Conservation (phyloP, 1,140 invertebrate genomes). For the Cydia fagiglandana region DNA sequence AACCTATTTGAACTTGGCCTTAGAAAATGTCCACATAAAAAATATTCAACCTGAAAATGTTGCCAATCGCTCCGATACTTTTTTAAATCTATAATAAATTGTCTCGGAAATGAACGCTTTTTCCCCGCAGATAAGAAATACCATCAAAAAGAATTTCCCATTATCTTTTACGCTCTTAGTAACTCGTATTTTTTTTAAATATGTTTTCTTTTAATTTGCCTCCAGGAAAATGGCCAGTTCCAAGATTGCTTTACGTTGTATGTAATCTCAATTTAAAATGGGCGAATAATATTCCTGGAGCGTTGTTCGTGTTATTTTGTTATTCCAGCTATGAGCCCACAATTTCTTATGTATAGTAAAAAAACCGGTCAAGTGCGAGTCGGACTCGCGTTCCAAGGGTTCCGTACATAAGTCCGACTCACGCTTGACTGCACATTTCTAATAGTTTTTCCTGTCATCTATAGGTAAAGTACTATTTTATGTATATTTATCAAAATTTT, state of each 20-base stretch:
- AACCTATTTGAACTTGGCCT: too few relatives aligned
- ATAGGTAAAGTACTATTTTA: too few relatives aligned
- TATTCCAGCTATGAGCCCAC: neutral
- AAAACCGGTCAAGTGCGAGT: too few relatives aligned
- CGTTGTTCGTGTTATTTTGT: neutral
- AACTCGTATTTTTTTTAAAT: neutral
- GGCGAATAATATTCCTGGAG: neutral
- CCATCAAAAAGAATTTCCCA: constrained; percentile 3
- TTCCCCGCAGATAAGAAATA: neutral
- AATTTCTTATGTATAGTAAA: too few relatives aligned
- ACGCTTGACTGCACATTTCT: too few relatives aligned
- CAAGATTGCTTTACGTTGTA: constrained; percentile 28
- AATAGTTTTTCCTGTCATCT: too few relatives aligned
- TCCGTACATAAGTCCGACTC: too few relatives aligned
- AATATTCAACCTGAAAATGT: too few relatives aligned
- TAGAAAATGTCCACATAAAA: too few relatives aligned
- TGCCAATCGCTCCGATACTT: constrained; percentile 6
- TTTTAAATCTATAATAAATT: constrained; percentile 23
- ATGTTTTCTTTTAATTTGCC: constrained; percentile 31
- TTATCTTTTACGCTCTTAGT: constrained; percentile 19
- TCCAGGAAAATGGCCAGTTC: constrained; percentile 15
- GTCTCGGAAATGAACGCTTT: constrained; percentile 17
- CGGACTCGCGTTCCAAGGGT: too few relatives aligned
- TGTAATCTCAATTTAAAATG: constrained; percentile 27
- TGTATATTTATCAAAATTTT: too few relatives aligned